phyloP scores from a whole-genome alignment of 2,113 vertebrate species.

The Cinclus mexicanus region DNA sequence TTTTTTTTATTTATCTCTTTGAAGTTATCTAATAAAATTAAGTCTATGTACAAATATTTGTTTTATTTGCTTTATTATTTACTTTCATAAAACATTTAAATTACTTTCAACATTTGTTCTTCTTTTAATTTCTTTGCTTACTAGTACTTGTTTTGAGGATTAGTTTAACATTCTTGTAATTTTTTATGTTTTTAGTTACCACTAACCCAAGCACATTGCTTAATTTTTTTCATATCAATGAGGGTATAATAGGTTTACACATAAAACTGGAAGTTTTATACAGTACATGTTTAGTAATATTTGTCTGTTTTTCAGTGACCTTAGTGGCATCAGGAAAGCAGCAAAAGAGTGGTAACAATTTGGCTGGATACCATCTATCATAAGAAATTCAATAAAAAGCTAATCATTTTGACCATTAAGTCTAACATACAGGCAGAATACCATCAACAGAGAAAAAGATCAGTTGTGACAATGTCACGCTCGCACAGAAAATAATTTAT shows the following conservation, averaged over 20 bases:
- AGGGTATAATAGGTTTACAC: neutral
- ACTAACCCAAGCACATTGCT: neutral
- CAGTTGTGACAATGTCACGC: neutral
- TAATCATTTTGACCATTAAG: neutral
- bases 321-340: neutral
- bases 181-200: neutral
- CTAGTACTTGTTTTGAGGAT: neutral
- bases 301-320: neutral
- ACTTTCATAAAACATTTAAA: neutral
- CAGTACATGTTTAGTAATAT: neutral
- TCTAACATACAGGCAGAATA: neutral
- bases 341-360: neutral
- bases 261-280: neutral
- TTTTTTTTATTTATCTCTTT: neutral
- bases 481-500: neutral
- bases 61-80: neutral
- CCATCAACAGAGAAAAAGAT: neutral
- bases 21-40: neutral
- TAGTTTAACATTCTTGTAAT: neutral
- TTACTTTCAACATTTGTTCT: neutral
- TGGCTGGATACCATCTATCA: neutral
- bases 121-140: neutral
- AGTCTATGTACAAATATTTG: neutral
- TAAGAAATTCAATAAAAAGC: neutral
- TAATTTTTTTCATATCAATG: neutral